Evolutionary conservation across 2,797 vertebrate genomes (phyloP), one percentile per base, ranked within the genome.

Genomic region (Arrhamphus sclerolepis): DNA sequence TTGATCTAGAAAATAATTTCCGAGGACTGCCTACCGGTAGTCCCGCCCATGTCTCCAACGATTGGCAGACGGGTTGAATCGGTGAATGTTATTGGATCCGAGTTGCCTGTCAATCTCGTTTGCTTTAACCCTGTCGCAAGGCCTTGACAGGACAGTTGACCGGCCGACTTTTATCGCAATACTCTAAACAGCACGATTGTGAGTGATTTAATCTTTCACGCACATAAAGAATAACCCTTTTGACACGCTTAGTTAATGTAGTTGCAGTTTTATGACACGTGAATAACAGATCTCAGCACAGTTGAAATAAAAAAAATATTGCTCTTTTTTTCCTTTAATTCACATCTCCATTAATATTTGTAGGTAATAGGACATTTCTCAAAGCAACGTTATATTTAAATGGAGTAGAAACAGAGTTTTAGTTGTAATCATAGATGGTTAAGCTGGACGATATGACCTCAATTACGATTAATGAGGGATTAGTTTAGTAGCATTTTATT

Each of bases 121-220:
- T 17, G 61, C 63, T 51, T 70, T 84, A 40, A 77, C 75, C 66
- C 70, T 67, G 53, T 72, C 86, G 62, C 76, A 80, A 89, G 91
- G 91, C 91, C 91, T 90, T 90, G 82, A 90, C 82, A 88, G 82
- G 70, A 81, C 72, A 78, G 56, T 78, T 86, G 72, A 77, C 78
- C 81, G 74, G 49, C 31, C 75, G 73, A 73, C 73, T 82, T 77
- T 21, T 57, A 65, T 61, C 62, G 34, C 70, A 75, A 56, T 46
- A 20, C 16, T 53, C 31, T 20, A 19, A 38, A n/a, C n/a, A 49
- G 14, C 24, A 16, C 44, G 28, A 40, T 57, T 22, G 40, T 14
- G 0, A 14, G 1, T 56, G 2, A 14, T 2, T 56, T 54, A 17
- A 28, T 44, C 62, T 24, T 57, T 1, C 31, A 6, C 5, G 4